Evolutionary conservation across 2,888 invertebrate species (phyloP), one percentile per base, ranked within the genome.

Genomic region (Labia minor): DNA sequence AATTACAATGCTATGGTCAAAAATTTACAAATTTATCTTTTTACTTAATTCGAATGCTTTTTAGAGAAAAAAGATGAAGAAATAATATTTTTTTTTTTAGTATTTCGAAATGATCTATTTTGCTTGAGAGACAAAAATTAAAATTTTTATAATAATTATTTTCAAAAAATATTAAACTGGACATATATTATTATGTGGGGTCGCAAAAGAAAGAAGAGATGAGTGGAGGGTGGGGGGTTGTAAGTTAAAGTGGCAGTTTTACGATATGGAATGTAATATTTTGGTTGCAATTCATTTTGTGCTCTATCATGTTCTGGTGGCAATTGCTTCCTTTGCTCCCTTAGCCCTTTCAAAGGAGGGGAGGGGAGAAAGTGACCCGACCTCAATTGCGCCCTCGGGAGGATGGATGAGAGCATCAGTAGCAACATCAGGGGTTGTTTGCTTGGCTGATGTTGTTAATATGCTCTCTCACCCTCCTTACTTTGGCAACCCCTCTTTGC

Each of bases 241-340:
- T 3, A 8, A 8, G 26, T 6, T 26, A 26, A 26, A 26, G 4
- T 26, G 8, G 8, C 4, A 26, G 26, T 8, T 26, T 26, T 26
- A 8, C 4, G 26, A 26, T 26, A 6, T 3, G 49, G 49, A 16
- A 16, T 11, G 49, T 11, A 16, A 49, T 49, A 49, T 49, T 49
- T 49, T 49, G 49, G 49, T 49, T 14, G 49, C 49, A 49, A 49
- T 49, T 49, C 49, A 49, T 49, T 49, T 49, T 49, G 49, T 49
- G 49, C 49, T 49, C 49, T 49, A 49, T 49, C 49, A 49, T 49
- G 49, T 49, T 49, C 49, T 49, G 49, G 49, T 49, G 49, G 49
- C 49, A 49, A 49, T 49, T 49, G 49, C 49, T 49, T 49, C 49
- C 49, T 49, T 16, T 16, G 14, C 49, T 49, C 49, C 49, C 49